Evolutionary conservation across 2,888 invertebrate genomes (phyloP), one percentile per base, ranked within the genome.

Genomic region (Cantharis lateralis): DNA sequence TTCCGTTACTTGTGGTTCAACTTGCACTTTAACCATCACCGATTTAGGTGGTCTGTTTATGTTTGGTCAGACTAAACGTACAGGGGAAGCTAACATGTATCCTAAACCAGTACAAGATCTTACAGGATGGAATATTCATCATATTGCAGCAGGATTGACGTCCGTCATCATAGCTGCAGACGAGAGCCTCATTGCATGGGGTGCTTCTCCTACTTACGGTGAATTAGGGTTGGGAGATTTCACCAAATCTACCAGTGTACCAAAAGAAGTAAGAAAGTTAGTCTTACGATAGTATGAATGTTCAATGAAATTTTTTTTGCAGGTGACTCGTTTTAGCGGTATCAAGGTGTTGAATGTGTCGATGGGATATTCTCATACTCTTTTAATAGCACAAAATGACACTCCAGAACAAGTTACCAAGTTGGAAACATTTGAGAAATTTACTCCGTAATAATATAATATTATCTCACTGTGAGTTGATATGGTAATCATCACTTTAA

Each of bases 61-160:
- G 87, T 98, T 97, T 88, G 98, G 98, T 0, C 96, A 96, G 86
- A 95, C 95, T 0, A 98, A 97, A 86, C 93, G 96, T 76, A 95
- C 96, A 0, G 98, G 97, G 0, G 98, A 98, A 87, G 98, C 98
- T 2, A 96, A 96, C 83, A 98, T 98, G 98, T 98, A 98, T 86
- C 98, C 98, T 0, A 98, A 98, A 86, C 96, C 96, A 0, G 94
- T 98, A 3, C 96, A 96, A 83, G 98, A 98, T 88, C 90, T 98
- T n/a, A 93, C 94, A 78, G 97, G 98, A 0, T 98, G 98, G 98
- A 94, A 95, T 83, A 94, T 98, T 20, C 93, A 95, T 76, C 92
- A 94, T 82, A 91, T 98, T 62, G 97, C 94, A 1, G 94, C 95
- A 72, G 94, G 95, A 76, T 93, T 94, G 85, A 96, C 96, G 0